Conservation (phyloP, 2,113 vertebrate species). For the Rhipidura dahli region DNA sequence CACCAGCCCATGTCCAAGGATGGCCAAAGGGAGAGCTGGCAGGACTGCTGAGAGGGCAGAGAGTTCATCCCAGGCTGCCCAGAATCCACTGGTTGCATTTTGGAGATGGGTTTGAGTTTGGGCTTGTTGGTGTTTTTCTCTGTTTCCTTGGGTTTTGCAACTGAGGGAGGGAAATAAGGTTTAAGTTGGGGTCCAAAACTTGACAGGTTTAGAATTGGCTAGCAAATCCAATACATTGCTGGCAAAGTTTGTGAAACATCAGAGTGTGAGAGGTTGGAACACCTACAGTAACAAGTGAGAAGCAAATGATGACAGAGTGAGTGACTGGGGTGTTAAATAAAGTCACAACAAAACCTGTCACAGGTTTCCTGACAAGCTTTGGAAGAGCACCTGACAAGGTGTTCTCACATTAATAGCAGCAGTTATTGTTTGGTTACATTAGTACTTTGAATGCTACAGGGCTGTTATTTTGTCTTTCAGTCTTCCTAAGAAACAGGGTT, state of each 20-base stretch:
- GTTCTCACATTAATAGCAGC: background rate
- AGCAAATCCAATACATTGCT: background rate
- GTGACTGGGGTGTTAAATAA: slow-evolving; percentile 13
- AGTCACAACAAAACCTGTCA: slow-evolving; percentile 37
- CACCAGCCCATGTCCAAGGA: background rate
- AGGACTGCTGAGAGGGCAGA: rapidly evolving
- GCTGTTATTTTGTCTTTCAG: background rate
- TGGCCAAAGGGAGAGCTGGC: background rate
- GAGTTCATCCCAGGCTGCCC: background rate
- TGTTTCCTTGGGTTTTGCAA: background rate
- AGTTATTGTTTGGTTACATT: background rate
- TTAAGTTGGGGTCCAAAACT: background rate
- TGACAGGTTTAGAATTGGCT: background rate
- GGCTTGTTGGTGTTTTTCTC: background rate
- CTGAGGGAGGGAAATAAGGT: background rate
- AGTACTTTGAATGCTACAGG: background rate
- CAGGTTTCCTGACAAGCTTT: slow-evolving; percentile 15
- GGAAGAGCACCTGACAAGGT: slow-evolving; percentile 50
- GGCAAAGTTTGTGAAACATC: slow-evolving; percentile 10
- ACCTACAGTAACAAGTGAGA: background rate
- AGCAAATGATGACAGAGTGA: slow-evolving; percentile 12
- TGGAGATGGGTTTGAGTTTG: background rate
- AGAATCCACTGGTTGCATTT: background rate
- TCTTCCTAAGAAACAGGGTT: background rate
- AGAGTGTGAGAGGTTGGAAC: background rate